phyloP scores from a whole-genome alignment of 2,888 invertebrate genomes.

The Caenorhabditis sp. region DNA sequence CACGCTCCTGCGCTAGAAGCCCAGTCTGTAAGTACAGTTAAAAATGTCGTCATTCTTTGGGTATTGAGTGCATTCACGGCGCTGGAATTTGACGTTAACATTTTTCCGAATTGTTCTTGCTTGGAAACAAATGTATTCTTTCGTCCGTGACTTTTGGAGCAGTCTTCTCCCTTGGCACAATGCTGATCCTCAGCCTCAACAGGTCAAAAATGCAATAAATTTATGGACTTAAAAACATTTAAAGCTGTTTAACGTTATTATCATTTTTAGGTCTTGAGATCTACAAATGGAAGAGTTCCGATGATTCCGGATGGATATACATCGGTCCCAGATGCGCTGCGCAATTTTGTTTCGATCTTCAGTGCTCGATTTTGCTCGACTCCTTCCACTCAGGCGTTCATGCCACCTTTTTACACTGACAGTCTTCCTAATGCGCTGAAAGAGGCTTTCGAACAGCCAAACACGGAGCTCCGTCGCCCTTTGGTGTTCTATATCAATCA shows the following conservation, averaged over 20 bases:
- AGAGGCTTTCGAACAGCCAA: constrained; percentile 63
- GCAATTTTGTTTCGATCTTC: constrained; percentile 74
- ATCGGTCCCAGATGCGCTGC: constrained; percentile 70
- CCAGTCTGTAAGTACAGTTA: not conserved
- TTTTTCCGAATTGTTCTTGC: too few relatives aligned
- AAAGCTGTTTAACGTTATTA: not conserved
- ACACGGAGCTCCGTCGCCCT: constrained; percentile 86
- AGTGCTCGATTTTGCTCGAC: constrained; percentile 62
- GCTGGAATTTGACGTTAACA: too few relatives aligned
- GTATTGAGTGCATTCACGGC: too few relatives aligned
- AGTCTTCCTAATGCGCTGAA: constrained; percentile 51
- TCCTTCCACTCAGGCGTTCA: constrained; percentile 45
- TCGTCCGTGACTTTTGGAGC: too few relatives aligned
- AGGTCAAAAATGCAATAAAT: too few relatives aligned
- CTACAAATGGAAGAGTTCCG: constrained; percentile 57
- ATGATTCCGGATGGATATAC: constrained; percentile 73
- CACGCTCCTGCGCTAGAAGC: not conserved
- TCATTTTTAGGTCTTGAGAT: constrained; percentile 9
- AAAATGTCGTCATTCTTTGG: not conserved
- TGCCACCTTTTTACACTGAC: constrained; percentile 61
- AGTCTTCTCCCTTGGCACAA: too few relatives aligned
- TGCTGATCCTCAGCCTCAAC: too few relatives aligned
- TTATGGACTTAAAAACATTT: too few relatives aligned
- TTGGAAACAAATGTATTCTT: too few relatives aligned
- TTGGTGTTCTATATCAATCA: constrained; percentile 96